These are phyloP conservation scores for Phengaris arion DNA, from an alignment of 2,888 invertebrate species.

Conservation along the genomic window DNA sequence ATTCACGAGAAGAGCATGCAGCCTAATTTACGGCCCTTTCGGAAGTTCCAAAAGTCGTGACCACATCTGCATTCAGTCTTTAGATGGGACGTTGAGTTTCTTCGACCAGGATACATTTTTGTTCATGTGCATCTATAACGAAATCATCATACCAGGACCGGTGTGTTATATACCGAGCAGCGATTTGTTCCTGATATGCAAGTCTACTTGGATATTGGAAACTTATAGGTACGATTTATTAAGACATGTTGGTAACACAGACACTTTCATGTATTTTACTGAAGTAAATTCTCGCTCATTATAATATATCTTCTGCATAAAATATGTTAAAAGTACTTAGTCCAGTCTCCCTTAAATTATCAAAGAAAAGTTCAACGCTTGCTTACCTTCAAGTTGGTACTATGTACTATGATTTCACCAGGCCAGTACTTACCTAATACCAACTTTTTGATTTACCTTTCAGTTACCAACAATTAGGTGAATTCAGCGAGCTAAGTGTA, in stretches of 20 bases:
- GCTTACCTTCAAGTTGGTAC: too few relatives aligned
- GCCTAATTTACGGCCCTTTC: slow-evolving; percentile 90
- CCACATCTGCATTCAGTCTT: slow-evolving; percentile 93
- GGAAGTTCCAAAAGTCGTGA: slow-evolving; percentile 91
- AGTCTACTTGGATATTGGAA: slow-evolving; percentile 90
- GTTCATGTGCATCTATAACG: slow-evolving; percentile 89
- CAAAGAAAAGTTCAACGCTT: too few relatives aligned
- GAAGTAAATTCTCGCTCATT: too few relatives aligned
- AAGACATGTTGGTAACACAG: too few relatives aligned
- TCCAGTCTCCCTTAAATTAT: too few relatives aligned
- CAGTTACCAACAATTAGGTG: slow-evolving; percentile 89
- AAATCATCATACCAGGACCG: slow-evolving; percentile 90
- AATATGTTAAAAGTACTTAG: too few relatives aligned
- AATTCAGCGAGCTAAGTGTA: slow-evolving; percentile 82
- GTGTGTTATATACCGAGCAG: slow-evolving; percentile 88
- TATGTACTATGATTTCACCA: too few relatives aligned
- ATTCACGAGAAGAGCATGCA: slow-evolving; percentile 87
- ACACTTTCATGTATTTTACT: neutral
- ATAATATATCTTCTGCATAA: too few relatives aligned
- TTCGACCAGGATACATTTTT: slow-evolving; percentile 95
- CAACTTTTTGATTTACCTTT: slow-evolving; percentile 23
- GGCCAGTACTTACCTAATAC: too few relatives aligned
- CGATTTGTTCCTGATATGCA: slow-evolving; percentile 91
- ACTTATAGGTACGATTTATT: slow-evolving; percentile 85
- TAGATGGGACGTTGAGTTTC: slow-evolving; percentile 93